A percentile compares a stretch with the other conserved stretches of the same genome.
phyloP scores from a whole-genome alignment of 2,113 vertebrate genomes.

The Tringa solitaria region DNA sequence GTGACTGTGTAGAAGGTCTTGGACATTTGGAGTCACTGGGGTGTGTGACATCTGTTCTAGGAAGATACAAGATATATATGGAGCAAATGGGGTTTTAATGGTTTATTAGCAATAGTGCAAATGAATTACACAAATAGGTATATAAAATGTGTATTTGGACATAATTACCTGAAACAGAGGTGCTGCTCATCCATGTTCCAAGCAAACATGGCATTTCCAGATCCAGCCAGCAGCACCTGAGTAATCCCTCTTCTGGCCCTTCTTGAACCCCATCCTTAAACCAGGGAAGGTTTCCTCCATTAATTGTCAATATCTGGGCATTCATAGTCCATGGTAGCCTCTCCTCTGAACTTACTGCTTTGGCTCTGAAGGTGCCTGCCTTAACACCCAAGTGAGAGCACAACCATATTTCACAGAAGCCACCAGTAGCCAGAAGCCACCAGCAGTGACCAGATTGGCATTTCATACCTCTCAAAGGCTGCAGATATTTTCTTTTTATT shows the following conservation, averaged over 20 bases:
- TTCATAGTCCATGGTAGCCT: neutral
- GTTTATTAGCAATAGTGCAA: neutral
- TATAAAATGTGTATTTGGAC: neutral
- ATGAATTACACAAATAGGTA: neutral
- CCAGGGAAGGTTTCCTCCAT: neutral
- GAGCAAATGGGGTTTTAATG: neutral
- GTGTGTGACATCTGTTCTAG: neutral
- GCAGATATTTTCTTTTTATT: neutral
- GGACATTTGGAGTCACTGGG: neutral
- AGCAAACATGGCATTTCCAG: neutral
- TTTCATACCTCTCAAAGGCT: neutral
- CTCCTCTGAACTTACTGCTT: neutral
- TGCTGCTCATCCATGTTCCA: neutral
- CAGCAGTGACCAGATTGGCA: neutral
- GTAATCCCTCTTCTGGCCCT: neutral
- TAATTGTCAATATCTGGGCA: neutral
- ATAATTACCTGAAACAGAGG: neutral
- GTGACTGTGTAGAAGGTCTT: neutral
- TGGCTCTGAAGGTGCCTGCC: neutral
- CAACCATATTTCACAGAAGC: neutral
- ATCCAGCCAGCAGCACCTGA: neutral
- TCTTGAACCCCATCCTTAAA: neutral
- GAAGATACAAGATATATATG: neutral
- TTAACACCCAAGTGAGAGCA: neutral
- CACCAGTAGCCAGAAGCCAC: neutral